These are phyloP conservation scores for Gymnothorax javanicus DNA, from an alignment of 2,797 vertebrate genomes.

Conservation along the genomic window DNA sequence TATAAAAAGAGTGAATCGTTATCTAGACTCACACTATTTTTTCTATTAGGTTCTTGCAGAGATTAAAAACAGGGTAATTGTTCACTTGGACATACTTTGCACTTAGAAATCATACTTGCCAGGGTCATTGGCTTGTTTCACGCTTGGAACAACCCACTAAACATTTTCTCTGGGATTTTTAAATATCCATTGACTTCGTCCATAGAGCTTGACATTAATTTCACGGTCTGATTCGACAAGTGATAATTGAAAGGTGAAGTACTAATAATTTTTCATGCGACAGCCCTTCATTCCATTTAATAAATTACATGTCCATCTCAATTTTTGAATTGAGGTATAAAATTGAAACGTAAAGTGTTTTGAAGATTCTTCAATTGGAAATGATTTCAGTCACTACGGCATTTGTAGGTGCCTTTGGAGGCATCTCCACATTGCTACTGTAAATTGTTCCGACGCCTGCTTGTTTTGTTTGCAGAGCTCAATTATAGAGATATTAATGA, in stretches of 20 bases:
- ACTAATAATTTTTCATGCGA: neutral
- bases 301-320: neutral
- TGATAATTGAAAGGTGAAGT: slow-evolving; percentile 10
- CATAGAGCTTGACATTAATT: neutral
- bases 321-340: neutral
- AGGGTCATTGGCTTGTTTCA: neutral
- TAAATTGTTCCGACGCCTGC: slow-evolving; percentile 44
- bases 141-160: neutral
- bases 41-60: neutral
- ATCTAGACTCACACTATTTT: neutral
- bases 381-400: neutral
- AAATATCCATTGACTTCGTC: neutral
- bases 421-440: neutral
- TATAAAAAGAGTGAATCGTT: slow-evolving; percentile 8
- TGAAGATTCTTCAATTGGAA: neutral
- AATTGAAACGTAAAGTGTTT: neutral
- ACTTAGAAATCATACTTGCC: neutral
- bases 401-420: neutral
- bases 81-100: neutral
- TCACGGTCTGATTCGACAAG: neutral
- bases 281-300: neutral
- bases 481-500: slow-evolving; percentile 74
- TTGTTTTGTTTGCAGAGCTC: slow-evolving; percentile 28
- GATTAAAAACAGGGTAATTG: neutral
- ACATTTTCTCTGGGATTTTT: neutral